A percentile compares a stretch with the other conserved stretches of the same genome.
These are phyloP conservation scores for Lochmaea crataegi DNA, from an alignment of 2,888 invertebrate genomes.

Conservation along the genomic window DNA sequence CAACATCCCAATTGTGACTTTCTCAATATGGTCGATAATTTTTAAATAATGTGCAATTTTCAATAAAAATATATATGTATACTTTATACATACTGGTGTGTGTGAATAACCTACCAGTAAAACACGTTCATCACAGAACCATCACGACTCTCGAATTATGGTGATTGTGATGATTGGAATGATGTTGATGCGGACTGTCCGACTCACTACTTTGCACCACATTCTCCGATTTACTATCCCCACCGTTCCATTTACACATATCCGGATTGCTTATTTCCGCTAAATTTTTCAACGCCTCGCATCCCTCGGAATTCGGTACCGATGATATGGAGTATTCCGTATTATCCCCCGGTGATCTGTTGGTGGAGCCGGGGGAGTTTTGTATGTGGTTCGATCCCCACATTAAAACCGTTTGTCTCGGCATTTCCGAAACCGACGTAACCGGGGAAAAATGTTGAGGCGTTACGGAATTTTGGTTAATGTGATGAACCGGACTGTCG, in stretches of 20 bases:
- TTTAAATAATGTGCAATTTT: slow-evolving; percentile 53
- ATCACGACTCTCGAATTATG: slow-evolving; percentile 65
- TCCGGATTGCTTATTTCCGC: slow-evolving; percentile 61
- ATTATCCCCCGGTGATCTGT: slow-evolving; percentile 55
- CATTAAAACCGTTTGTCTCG: slow-evolving; percentile 89
- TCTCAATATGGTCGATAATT: slow-evolving; percentile 43
- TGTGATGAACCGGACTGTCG: slow-evolving; percentile 52
- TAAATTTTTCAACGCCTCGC: slow-evolving; percentile 59
- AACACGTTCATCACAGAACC: slow-evolving; percentile 65
- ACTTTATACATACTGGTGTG: slow-evolving; percentile 54
- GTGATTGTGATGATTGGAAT: slow-evolving; percentile 60
- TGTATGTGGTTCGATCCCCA: slow-evolving; percentile 75
- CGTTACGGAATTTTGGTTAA: slow-evolving; percentile 53
- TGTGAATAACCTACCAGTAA: slow-evolving; percentile 37
- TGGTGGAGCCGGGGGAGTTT: slow-evolving; percentile 53
- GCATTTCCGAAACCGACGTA: slow-evolving; percentile 66
- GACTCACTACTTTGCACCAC: slow-evolving; percentile 57
- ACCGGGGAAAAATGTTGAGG: slow-evolving; percentile 63
- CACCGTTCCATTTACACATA: slow-evolving; percentile 62
- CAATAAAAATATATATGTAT: slow-evolving; percentile 57
- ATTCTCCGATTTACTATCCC: slow-evolving; percentile 57
- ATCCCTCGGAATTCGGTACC: slow-evolving; percentile 51
- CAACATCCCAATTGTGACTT: slow-evolving; percentile 12
- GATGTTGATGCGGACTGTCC: slow-evolving; percentile 63
- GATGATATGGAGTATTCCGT: slow-evolving; percentile 28